phyloP scores from a whole-genome alignment of 2,113 vertebrate genomes.

The Mystacornis crossleyi region DNA sequence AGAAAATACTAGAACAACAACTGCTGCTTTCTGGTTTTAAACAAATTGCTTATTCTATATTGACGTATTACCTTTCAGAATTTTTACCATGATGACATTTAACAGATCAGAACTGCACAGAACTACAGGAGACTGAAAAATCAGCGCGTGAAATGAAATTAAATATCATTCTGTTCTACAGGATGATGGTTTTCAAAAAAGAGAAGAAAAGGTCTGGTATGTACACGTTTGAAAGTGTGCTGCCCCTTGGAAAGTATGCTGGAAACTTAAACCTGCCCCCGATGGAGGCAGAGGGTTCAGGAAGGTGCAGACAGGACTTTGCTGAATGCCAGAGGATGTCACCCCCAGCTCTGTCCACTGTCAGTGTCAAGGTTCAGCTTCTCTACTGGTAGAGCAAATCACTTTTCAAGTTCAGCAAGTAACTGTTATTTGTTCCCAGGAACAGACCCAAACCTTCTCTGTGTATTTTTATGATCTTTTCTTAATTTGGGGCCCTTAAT shows the following conservation, averaged over 20 bases:
- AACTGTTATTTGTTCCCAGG: neutral
- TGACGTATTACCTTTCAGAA: neutral
- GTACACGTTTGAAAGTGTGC: neutral
- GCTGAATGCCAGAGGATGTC: neutral
- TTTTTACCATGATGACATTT: neutral
- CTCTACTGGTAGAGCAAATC: neutral
- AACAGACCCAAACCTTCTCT: neutral
- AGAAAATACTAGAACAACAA: neutral
- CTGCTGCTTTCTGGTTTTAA: slow-evolving; percentile 29
- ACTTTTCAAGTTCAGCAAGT: neutral
- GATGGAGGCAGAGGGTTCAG: neutral
- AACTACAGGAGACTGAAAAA: neutral
- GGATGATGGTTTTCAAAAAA: accelerated
- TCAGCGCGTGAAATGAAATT: neutral
- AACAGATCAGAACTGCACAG: neutral
- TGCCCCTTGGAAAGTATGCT: neutral
- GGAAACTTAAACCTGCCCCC: neutral
- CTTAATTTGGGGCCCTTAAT: neutral
- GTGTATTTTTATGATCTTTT: neutral
- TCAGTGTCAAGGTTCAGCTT: neutral
- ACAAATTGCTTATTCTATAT: neutral
- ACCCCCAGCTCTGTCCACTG: neutral
- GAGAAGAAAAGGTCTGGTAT: neutral
- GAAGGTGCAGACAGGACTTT: neutral
- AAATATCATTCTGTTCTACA: neutral